Base-by-base conservation (phyloP, 2,797 vertebrate species). In the Bryconaethiops microstoma region DNA sequence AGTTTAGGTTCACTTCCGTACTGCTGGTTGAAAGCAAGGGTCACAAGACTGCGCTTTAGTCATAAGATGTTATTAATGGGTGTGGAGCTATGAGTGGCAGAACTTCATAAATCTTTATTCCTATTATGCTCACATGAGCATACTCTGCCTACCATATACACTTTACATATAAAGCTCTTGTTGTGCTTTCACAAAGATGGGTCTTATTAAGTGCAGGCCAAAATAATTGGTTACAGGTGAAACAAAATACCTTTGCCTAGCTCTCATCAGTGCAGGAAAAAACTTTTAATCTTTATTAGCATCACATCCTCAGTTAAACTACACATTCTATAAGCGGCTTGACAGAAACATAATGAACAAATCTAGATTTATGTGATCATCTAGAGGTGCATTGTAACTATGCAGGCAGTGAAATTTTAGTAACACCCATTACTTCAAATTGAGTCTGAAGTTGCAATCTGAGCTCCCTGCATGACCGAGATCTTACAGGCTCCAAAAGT, bases 401-500 rank as follows among this genome's bases (percentile, higher is more conserved):
- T 12, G 35, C 35, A 35, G 45, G 45, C 29, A 7, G 55, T 54
- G 7, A 5, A 72, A 35, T 14, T 71, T 54, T 71, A 25, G 9
- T 29, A 48, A 35, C 23, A 54, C 10, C 13, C 25, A 25, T 54
- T 54, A 48, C n/a, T 14, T 29, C 19, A 72, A 79, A 52, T 45
- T 35, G 7, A 52, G 68, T 71, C 23, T 55, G 59, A 74, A 57
- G 50, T 8, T 65, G 35, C 14, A 59, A 59, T 80, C 7, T 68
- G 59, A 81, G 52, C 67, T 71, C 23, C 7, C 10, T 45, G 52
- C 25, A 52, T 63, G 60, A 9, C 64, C 2, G 13, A 21, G 48
- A 48, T 63, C 16, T 65, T 54, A 78, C 81, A 55, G 14, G 4
- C 42, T 72, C n/a, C 16, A 55, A 68, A 82, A 71, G 40, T 5